Base-by-base conservation (phyloP, 2,797 vertebrate species). In the Gymnothorax javanicus region DNA sequence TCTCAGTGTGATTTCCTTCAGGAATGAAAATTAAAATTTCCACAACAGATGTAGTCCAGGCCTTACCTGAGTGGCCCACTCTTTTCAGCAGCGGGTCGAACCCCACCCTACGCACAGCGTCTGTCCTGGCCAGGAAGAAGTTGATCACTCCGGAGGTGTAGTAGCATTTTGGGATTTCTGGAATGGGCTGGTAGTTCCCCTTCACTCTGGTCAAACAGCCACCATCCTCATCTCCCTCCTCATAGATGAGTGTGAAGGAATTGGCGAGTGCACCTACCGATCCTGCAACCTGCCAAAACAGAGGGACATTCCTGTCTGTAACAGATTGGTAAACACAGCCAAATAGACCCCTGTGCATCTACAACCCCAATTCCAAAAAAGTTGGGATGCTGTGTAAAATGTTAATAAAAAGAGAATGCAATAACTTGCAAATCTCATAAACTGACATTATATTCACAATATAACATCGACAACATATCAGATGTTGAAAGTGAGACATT, bases 41-140 rank as follows among this genome's bases (percentile, higher is more conserved):
- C n/a, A n/a, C n/a, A n/a, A n/a, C 23, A 64, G 60, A 64, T 58
- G 25, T 79, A 27, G 3, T 3, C 11, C 6, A 60, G 52, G 7
- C 82, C 91, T 84, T 88, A 96, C 95, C 96, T 91, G 91, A 87
- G 79, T 96, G 96, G 5, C 95, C 96, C 58, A 95, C 93, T 59
- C 95, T 88, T n/a, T 92, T 91, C 60, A 96, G 93, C 25, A 89
- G 89, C 0, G 96, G 95, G 87, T 96, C 96, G 59, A 96, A 96
- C 64, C 95, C 94, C 69, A 96, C 94, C 23, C 50, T 91, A 23
- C 77, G 92, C 25, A 94, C 90, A 0, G 92, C 88, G 4, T 95
- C 91, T 0, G 95, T 96, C 82, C 94, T 94, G 60, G 93, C 96
- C 89, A 96, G 89, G 86, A 96, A 96, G 91, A 96, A 97, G 91